phyloP scores from a whole-genome alignment of 2,888 invertebrate species.

The Folsomia candida region DNA sequence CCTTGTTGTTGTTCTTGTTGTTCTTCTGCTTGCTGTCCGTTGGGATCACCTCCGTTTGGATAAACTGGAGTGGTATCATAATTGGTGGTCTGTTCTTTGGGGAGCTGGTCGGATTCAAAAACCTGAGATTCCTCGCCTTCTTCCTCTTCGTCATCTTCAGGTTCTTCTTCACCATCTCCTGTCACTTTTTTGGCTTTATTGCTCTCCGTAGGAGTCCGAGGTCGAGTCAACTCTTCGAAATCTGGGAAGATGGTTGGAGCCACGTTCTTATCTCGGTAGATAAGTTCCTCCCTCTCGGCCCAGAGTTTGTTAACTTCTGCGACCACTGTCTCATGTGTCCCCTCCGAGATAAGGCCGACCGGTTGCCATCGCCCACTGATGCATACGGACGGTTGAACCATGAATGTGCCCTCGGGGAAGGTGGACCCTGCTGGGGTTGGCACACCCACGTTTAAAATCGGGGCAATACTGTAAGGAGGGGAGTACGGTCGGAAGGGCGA shows the following conservation, averaged over 20 bases:
- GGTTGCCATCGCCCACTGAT: constrained; percentile 43
- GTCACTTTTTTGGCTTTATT: constrained; percentile 1
- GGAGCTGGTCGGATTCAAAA: neutral
- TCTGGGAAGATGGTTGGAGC: constrained; percentile 30
- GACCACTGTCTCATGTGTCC: constrained; percentile 27
- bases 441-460: constrained; percentile 31
- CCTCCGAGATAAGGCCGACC: constrained; percentile 36
- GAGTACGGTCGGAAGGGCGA: neutral
- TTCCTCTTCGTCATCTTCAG: neutral
- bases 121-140: neutral
- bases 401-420: constrained; percentile 45
- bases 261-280: constrained; percentile 40
- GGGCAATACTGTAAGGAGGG: neutral
- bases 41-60: too few relatives aligned
- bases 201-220: neutral
- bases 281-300: constrained; percentile 34
- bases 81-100: too few relatives aligned
- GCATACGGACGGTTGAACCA: constrained; percentile 48
- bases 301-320: constrained; percentile 42
- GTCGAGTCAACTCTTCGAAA: constrained; percentile 20
- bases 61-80: too few relatives aligned
- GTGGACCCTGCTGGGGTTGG: constrained; percentile 20
- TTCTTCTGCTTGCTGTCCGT: too few relatives aligned
- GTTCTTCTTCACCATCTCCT: constrained; percentile 11
- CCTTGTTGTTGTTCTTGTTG: too few relatives aligned